Evolutionary conservation across 2,888 invertebrate genomes (phyloP).

Genomic region (Meghimatium bilineatum): DNA sequence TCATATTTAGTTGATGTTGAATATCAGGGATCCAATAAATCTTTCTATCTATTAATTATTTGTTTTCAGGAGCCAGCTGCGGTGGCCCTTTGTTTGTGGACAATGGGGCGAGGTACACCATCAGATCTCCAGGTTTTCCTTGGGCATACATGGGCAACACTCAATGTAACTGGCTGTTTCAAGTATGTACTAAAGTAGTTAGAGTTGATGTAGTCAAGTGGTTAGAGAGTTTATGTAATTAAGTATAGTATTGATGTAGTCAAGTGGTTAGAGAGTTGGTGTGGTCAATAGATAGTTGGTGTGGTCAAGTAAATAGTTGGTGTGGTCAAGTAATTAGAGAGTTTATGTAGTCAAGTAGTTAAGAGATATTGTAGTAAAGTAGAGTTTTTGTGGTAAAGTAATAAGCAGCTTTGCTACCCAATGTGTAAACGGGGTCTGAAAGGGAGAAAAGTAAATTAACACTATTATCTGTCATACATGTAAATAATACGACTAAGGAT

Average conservation of each 20-base stretch:
- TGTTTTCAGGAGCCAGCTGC: constrained; percentile 39
- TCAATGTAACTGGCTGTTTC: constrained; percentile 77
- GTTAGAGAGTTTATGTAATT: neutral
- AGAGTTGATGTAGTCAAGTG: neutral
- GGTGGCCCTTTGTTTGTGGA: constrained; percentile 46
- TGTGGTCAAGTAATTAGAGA: too few relatives aligned
- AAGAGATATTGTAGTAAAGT: too few relatives aligned
- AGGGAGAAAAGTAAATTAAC: too few relatives aligned
- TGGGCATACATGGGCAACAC: constrained; percentile 79
- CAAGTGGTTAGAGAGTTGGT: neutral
- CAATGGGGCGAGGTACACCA: constrained; percentile 71
- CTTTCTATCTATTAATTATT: neutral
- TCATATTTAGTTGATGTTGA: neutral
- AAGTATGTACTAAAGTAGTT: constrained; percentile 33
- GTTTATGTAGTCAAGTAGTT: too few relatives aligned
- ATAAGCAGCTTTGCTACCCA: too few relatives aligned
- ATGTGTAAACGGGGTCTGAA: too few relatives aligned
- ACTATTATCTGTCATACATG: too few relatives aligned
- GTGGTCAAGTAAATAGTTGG: too few relatives aligned
- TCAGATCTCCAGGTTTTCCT: constrained; percentile 83
- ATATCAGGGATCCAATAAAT: neutral
- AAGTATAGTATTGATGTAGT: too few relatives aligned
- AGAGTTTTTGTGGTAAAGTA: too few relatives aligned
- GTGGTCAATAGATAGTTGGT: too few relatives aligned
- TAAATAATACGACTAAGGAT: too few relatives aligned